These are phyloP conservation scores for Cheilosia urbana DNA, from an alignment of 2,888 invertebrate genomes.

Conservation along the genomic window DNA sequence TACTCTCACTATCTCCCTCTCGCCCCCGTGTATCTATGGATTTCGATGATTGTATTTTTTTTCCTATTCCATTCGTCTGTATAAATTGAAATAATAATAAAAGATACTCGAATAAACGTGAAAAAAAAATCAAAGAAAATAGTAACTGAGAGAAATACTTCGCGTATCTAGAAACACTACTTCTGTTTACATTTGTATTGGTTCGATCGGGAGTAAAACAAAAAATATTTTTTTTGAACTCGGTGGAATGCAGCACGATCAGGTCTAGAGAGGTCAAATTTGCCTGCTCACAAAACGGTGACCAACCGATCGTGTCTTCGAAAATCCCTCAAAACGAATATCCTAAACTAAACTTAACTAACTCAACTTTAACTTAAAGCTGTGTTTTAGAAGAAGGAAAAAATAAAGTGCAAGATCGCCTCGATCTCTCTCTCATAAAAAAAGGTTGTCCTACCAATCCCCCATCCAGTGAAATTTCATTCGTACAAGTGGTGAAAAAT, in stretches of 20 bases:
- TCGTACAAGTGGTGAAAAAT: constrained; percentile 19
- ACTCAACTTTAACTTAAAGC: constrained; percentile 5
- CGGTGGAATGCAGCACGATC: constrained; percentile 74
- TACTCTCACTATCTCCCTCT: constrained; percentile 11
- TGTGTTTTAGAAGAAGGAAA: not conserved
- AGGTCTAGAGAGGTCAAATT: constrained; percentile 73
- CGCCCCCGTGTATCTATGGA: constrained; percentile 40
- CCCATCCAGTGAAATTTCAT: constrained; percentile 13
- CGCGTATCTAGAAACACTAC: constrained; percentile 68
- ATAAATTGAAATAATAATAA: constrained; percentile 69
- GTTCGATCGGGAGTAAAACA: constrained; percentile 66
- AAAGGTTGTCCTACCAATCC: not conserved
- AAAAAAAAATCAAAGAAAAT: constrained; percentile 40
- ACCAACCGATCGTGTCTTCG: constrained; percentile 49
- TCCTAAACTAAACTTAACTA: constrained; percentile 4
- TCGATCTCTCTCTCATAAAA: not conserved
- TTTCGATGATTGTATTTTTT: constrained; percentile 43
- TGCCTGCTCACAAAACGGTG: constrained; percentile 40
- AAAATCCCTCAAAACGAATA: constrained; percentile 7
- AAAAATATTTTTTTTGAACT: constrained; percentile 61
- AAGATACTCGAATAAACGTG: constrained; percentile 61
- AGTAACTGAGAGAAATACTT: constrained; percentile 66
- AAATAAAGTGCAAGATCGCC: not conserved
- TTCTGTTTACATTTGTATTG: constrained; percentile 69
- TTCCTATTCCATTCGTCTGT: constrained; percentile 29